Evolutionary conservation across 2,888 invertebrate genomes (phyloP), one percentile per base, ranked within the genome.

Genomic region (Portevinia maculata): DNA sequence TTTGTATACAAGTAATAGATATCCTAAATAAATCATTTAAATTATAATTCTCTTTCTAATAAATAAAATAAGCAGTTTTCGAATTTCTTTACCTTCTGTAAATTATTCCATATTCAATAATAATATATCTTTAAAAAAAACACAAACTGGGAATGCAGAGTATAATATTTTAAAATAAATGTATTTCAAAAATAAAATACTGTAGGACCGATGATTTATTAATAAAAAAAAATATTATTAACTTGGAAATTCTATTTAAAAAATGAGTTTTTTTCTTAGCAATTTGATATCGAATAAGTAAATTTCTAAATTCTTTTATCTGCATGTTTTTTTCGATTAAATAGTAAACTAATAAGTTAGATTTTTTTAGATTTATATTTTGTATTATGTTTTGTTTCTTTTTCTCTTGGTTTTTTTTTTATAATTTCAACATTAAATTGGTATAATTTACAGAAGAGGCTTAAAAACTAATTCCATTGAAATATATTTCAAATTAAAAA

Each of bases 361-460:
- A n/a, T 50, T 74, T 3, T 46, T 75, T 59, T 46, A 30, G 19
- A 11, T 55, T 17, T 65, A 57, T 37, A 28, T 24, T n/a, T 48
- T 50, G 53, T 7, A 34, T 37, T 17, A 11, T 67, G 41, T 48
- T 62, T 8, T 62, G 24, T 75, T 55, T 34, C 17, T 64, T 62
- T 21, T n/a, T 46, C 37, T 48, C n/a, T n/a, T n/a, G n/a, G n/a
- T n/a, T 24, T 17, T 65, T 53, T 34, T 48, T 71, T 41, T 39
- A 17, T 24, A 0, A 24, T 7, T 79, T 52, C n/a, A n/a, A n/a
- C n/a, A n/a, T 41, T 32, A 17, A 55, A 55, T 74, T 73, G 76
- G 85, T 85, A 85, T 85, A 87, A 88, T 88, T 89, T 88, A 88
- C 88, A 89, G 88, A 89, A 88, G 87, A 86, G 86, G 86, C 87